Evolutionary conservation across 2,797 vertebrate genomes (phyloP).

Genomic region (Calcarius lapponicus): DNA sequence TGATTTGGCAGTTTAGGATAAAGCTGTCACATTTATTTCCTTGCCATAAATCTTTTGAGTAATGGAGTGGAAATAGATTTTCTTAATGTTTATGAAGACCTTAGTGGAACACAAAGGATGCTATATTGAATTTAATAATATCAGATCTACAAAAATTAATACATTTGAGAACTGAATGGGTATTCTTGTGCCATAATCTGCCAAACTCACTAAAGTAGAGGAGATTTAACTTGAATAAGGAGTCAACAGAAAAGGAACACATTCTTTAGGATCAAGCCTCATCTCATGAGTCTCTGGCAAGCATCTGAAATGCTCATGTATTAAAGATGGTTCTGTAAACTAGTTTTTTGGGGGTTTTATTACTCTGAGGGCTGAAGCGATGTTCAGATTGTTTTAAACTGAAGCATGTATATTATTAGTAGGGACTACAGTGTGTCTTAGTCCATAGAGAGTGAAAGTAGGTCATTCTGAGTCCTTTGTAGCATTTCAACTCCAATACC

Average conservation of each 20-base stretch:
- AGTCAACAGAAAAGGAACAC: background rate
- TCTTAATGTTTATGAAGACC: background rate
- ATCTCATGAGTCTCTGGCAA: background rate
- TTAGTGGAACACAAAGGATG: background rate
- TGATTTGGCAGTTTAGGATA: background rate
- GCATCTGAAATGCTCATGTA: conserved; percentile 20
- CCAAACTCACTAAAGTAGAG: background rate
- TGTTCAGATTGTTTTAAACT: conserved; percentile 24
- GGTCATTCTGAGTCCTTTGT: conserved; percentile 15
- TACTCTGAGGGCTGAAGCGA: conserved; percentile 14
- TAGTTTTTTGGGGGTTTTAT: background rate
- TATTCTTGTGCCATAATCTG: background rate
- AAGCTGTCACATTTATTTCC: background rate
- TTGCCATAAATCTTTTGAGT: background rate
- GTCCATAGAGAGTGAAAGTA: conserved; percentile 25
- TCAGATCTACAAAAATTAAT: background rate
- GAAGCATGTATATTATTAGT: conserved; percentile 33
- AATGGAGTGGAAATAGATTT: background rate
- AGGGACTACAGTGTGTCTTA: background rate
- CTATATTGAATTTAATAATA: background rate
- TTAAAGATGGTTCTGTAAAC: conserved; percentile 49
- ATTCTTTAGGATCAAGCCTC: background rate
- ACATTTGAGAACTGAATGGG: background rate
- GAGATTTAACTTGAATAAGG: background rate
- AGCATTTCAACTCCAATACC: background rate